Base-by-base conservation (phyloP, 1,140 invertebrate genomes). In the Caerostris darwini region DNA sequence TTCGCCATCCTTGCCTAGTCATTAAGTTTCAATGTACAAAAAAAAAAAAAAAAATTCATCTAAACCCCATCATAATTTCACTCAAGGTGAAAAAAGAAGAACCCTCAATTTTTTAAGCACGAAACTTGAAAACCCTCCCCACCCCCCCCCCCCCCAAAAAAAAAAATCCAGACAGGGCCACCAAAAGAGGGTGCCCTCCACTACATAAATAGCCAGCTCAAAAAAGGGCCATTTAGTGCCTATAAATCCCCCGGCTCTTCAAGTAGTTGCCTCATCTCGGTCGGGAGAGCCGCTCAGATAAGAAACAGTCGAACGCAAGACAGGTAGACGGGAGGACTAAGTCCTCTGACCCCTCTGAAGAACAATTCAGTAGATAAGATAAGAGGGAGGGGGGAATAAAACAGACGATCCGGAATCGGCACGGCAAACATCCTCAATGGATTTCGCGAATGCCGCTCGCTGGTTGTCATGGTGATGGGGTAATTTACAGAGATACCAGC, bases 361-460 rank as follows among this genome's bases (percentile, higher is more conserved):
- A 77, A 77, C 71, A 77, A 53, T 77, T 77, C 34, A 34, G 34
- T 12, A 77, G 71, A 77, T 77, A 50, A 77, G 71, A 77, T 77
- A 77, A 77, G 34, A 5, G 61, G 10, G 61, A 12, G 53, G 8
- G 71, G 5, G 14, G 61, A 77, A 77, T 77, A 77, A 53, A 77
- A 50, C 71, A 77, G 71, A 77, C 71, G 53, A 77, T 77, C 71
- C 53, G 71, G 71, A 77, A 77, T 77, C 71, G 8, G 71, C 50
- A 77, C 50, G 12, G 71, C 71, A 77, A 77, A 77, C 71, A 77
- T 77, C 34, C 71, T 77, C 71, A 10, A 77, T 53, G 71, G 34
- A 50, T 77, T 77, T 53, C 71, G 5, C 71, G 71, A 10, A 64
- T 64, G 61, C 61, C 61, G 5, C 5, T 4, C 61, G 5, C 5